Evolutionary conservation across 2,888 invertebrate species (phyloP), one percentile per base, ranked within the genome.

Genomic region (Cybosia mesomella): DNA sequence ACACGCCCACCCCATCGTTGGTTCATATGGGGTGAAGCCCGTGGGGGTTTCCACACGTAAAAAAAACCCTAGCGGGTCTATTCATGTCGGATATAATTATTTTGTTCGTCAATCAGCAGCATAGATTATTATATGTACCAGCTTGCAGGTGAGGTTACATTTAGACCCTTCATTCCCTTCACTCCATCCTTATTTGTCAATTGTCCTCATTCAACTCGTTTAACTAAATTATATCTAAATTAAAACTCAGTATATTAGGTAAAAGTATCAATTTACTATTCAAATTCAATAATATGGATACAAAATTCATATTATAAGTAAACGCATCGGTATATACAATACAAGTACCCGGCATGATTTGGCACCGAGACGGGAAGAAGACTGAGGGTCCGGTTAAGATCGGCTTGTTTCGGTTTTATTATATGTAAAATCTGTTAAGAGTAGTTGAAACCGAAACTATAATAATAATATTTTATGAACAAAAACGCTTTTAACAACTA

Each of bases 231-330:
- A n/a, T n/a, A n/a, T n/a, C n/a, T n/a, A n/a, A n/a, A 49, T 18
- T 70, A 68, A 80, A 80, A 76, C 61, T 55, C 68, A 24, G 24
- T 62, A 53, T 57, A 55, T 73, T 87, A 85, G 70, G 79, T 90
- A 90, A 64, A 91, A 91, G 89, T 91, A 91, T 85, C 88, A 91
- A 90, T 91, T 92, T 91, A 91, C 80, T 87, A 83, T 79, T 80
- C 73, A 73, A 83, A 77, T 84, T 86, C 84, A 87, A 85, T 87
- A 87, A 88, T 83, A 87, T 86, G 82, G 81, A 86, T 89, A 90
- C 83, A 90, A 89, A 87, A 85, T 77, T 86, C 82, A 81, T 67
- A 70, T 80, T 81, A 83, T 82, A 83, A 63, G 58, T 64, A 49
- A 64, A 64, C 43, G 58, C 18, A 34, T 62, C 34, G 62, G 34